Conservation (phyloP, 2,797 vertebrate genomes). For the Hemibagrus guttatus region DNA sequence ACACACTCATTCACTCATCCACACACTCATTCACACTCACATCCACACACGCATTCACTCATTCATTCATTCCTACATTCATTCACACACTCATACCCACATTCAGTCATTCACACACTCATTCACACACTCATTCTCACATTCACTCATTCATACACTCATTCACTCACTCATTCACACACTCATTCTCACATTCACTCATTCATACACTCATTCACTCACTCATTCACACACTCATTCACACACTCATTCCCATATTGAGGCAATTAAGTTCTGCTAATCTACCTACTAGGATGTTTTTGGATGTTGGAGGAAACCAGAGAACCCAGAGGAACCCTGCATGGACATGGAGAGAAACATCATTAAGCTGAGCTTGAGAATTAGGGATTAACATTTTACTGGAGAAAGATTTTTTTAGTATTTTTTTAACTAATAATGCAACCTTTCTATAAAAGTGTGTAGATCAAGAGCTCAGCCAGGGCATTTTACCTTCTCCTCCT, state of each 20-base stretch:
- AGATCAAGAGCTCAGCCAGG: background rate
- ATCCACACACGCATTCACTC: no score
- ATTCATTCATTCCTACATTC: no score
- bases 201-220: no score
- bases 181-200: no score
- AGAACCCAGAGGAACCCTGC: background rate
- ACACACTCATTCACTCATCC: no score
- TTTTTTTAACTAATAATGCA: background rate
- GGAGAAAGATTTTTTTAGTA: background rate
- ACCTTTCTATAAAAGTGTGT: conserved; percentile 14
- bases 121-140: no score
- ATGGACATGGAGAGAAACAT: background rate
- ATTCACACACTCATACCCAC: no score
- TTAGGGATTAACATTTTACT: no score
- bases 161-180: no score
- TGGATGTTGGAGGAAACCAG: background rate
- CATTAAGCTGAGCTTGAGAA: background rate
- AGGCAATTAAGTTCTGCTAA: background rate
- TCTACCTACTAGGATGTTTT: background rate
- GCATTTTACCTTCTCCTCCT: conserved; percentile 23
- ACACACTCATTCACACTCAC: no score
- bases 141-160: no score
- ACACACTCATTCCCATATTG: background rate
- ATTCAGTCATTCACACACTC: no score
- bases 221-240: background rate